phyloP scores from a whole-genome alignment of 2,113 vertebrate species.

The Colius striatus region DNA sequence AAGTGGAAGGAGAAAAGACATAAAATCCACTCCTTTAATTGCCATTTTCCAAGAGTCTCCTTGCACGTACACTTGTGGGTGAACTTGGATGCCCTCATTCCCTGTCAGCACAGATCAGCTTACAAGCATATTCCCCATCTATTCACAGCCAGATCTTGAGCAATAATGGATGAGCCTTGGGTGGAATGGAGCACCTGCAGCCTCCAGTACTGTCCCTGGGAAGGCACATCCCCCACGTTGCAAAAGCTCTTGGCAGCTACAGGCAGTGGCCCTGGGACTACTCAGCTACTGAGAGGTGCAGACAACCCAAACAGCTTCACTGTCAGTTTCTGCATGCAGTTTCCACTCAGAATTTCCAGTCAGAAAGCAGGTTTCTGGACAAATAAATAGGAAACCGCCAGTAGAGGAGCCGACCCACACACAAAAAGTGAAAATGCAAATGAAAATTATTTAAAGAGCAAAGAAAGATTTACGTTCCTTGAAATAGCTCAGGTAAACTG shows the following conservation, averaged over 20 bases:
- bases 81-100: fast-evolving
- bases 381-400: background rate
- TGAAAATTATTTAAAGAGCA: background rate
- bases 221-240: fast-evolving
- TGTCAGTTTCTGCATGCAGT: background rate
- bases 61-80: fast-evolving
- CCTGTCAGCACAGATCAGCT: background rate
- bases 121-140: fast-evolving
- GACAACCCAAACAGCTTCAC: fast-evolving
- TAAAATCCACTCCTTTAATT: background rate
- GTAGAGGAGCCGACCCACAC: background rate
- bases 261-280: no score
- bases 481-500: background rate
- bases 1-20: background rate
- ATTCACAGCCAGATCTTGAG: fast-evolving
- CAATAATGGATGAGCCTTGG: no score
- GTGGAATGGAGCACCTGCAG: background rate
- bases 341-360: fast-evolving
- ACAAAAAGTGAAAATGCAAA: background rate
- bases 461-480: background rate
- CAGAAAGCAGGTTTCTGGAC: background rate
- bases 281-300: no score
- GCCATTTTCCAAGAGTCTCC: background rate
- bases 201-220: fast-evolving
- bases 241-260: fast-evolving